A percentile compares a stretch with the other conserved stretches of the same genome.
Conservation (phyloP, 2,888 invertebrate genomes). For the Cephalotes varians region DNA sequence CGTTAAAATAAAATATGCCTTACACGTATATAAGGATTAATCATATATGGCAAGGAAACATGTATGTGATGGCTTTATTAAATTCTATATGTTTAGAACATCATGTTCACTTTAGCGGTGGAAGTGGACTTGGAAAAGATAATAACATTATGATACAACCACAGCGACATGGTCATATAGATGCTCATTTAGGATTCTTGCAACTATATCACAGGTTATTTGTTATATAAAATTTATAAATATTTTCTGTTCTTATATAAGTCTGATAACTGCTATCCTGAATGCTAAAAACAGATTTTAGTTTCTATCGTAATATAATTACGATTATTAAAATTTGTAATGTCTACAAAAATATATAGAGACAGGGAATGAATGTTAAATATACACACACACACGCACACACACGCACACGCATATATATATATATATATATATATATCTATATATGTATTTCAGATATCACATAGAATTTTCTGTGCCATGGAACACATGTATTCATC, state of each 20-base stretch:
- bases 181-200: slow-evolving; percentile 81
- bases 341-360: neutral
- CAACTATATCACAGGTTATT: slow-evolving; percentile 80
- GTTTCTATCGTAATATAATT: neutral
- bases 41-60: no score
- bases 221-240: neutral
- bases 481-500: slow-evolving; percentile 80
- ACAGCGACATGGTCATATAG: slow-evolving; percentile 82
- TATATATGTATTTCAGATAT: slow-evolving; percentile 72
- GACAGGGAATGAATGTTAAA: neutral
- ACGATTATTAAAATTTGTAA: slow-evolving; percentile 3
- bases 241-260: neutral
- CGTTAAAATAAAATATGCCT: no score
- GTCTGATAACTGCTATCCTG: neutral
- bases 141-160: slow-evolving; percentile 83
- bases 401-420: no score
- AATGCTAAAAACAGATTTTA: neutral
- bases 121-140: slow-evolving; percentile 80
- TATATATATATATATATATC: neutral
- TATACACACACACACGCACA: no score
- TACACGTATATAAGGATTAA: no score
- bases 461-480: slow-evolving; percentile 81
- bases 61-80: no score
- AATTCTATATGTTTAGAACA: slow-evolving; percentile 74
- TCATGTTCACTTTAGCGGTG: slow-evolving; percentile 83